These are phyloP conservation scores for Drosophila yakuba DNA, from an alignment of 1,140 invertebrate species.

Conservation along the genomic window DNA sequence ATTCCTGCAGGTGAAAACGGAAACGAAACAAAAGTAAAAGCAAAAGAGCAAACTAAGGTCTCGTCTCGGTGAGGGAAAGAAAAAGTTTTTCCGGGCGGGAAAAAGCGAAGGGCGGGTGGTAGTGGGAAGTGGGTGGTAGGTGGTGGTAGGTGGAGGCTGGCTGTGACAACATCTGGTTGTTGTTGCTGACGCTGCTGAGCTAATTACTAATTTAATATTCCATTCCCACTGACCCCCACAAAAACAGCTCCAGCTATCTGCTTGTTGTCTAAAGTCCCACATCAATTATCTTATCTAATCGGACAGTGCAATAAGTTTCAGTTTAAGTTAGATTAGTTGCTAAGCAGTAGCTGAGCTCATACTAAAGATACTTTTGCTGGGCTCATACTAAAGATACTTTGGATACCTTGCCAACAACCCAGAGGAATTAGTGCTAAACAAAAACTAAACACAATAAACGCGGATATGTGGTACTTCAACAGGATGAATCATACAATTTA, in stretches of 20 bases:
- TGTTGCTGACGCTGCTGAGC: constrained; percentile 30
- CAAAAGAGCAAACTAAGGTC: constrained; percentile 56
- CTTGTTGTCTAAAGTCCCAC: constrained; percentile 49
- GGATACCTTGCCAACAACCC: constrained; percentile 9
- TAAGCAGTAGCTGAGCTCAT: constrained; percentile 16
- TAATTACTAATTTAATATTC: constrained; percentile 55
- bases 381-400: constrained; percentile 13
- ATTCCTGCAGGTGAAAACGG: constrained; percentile 58
- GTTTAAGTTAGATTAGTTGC: constrained; percentile 51
- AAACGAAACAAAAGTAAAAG: constrained; percentile 59
- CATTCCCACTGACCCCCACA: constrained; percentile 39
- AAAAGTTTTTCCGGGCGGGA: constrained; percentile 28
- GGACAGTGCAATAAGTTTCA: constrained; percentile 45
- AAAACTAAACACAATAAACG: background rate
- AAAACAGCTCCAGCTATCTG: constrained; percentile 29
- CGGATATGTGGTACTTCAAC: background rate
- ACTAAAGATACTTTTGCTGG: too few species aligned
- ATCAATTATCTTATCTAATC: constrained; percentile 54
- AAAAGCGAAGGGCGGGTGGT: background rate
- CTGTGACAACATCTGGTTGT: constrained; percentile 44
- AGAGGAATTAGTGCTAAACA: background rate
- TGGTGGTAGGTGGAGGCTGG: background rate
- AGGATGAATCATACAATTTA: background rate
- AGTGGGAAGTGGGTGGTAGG: background rate
- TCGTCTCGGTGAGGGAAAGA: constrained; percentile 17